Conservation (phyloP, 2,113 vertebrate genomes). For the Caranx ignobilis region DNA sequence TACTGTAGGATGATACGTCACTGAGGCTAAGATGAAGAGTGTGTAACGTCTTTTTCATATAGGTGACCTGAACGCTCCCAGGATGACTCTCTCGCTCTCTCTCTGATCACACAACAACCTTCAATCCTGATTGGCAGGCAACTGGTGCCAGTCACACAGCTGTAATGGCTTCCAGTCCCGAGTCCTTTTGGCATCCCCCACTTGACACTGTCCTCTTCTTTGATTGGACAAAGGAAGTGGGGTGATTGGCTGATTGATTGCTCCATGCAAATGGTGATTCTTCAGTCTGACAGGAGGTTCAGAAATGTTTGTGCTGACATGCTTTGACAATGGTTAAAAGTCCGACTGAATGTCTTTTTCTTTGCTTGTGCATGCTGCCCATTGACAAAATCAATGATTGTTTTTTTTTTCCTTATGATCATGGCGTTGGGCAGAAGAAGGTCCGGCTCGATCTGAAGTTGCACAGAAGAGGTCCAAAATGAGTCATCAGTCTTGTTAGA, state of each 20-base stretch:
- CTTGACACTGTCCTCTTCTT: conserved; percentile 39
- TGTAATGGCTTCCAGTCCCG: conserved; percentile 66
- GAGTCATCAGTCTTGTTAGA: conserved; percentile 42
- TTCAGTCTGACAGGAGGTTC: conserved; percentile 37
- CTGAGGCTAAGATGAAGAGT: conserved; percentile 22
- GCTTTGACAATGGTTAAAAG: conserved; percentile 36
- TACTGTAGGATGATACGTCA: conserved; percentile 4
- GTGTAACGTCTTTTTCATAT: conserved; percentile 19
- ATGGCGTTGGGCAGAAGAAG: conserved; percentile 37
- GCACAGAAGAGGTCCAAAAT: conserved; percentile 29
- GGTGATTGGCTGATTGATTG: conserved; percentile 68
- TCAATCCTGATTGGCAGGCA: conserved; percentile 38
- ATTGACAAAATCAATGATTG: not conserved
- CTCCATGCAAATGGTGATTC: conserved; percentile 78
- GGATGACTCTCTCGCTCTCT: conserved; percentile 7
- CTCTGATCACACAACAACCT: conserved; percentile 51
- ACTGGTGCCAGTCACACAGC: conserved; percentile 37
- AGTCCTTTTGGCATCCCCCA: conserved; percentile 65
- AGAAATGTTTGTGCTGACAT: conserved; percentile 60
- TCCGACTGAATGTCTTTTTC: conserved; percentile 9
- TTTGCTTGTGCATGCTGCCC: conserved; percentile 54
- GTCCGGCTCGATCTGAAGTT: conserved; percentile 45
- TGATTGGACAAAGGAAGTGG: conserved; percentile 56
- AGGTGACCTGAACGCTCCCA: conserved; percentile 62
- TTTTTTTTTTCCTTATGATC: not conserved